Evolutionary conservation across 23 tunicate species (phyloP).

Genomic region (Ciona savignyi): DNA sequence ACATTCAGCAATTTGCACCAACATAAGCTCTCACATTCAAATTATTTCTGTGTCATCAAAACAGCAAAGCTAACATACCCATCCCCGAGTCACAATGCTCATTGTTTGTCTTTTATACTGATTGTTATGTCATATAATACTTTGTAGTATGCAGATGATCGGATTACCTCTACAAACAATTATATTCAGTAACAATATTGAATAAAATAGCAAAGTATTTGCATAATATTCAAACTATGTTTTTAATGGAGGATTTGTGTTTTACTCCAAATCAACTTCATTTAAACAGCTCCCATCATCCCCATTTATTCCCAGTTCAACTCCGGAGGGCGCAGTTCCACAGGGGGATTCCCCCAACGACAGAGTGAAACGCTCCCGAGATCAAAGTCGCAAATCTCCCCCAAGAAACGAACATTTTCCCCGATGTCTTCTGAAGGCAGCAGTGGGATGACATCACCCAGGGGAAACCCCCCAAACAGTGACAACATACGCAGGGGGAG

Average conservation of each 20-base stretch:
- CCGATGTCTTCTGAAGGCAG: neutral
- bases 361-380: neutral
- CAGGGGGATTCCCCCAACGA: neutral
- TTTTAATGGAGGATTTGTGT: no score
- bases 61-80: neutral
- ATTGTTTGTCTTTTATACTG: no score
- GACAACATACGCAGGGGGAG: conserved; percentile 6
- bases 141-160: no score
- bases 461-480: neutral
- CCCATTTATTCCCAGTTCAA: conserved; percentile 2
- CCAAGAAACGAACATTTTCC: conserved; percentile 3
- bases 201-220: no score
- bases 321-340: conserved; percentile 6
- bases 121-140: no score
- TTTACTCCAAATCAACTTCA: no score
- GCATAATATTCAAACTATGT: no score
- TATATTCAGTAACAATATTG: no score
- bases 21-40: no score
- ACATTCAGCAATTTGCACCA: no score
- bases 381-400: neutral
- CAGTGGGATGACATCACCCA: conserved; percentile 10
- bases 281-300: no score
- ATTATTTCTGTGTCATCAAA: neutral
- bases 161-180: no score
- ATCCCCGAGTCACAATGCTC: neutral